Evolutionary conservation across 1,140 invertebrate species (phyloP).

Genomic region (fruit fly (Drosophila melanogaster)): DNA sequence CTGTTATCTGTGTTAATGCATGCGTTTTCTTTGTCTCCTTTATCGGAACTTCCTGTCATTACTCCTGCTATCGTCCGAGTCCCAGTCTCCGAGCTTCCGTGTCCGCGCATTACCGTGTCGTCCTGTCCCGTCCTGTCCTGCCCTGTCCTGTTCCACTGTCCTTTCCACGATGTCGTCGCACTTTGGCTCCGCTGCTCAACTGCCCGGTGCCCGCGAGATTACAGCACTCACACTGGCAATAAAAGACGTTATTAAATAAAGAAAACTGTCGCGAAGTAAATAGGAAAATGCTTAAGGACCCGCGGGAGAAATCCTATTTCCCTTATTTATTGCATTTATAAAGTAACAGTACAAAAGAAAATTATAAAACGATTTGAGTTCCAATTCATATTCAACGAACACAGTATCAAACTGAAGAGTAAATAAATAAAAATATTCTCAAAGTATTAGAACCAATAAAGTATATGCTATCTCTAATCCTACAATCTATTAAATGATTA

Average conservation of each 20-base stretch:
- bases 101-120: slow-evolving; percentile 61
- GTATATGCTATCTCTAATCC: too few relatives aligned
- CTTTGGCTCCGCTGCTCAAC: slow-evolving; percentile 18
- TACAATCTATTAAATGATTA: too few relatives aligned
- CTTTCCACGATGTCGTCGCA: slow-evolving; percentile 20
- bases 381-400: too few relatives aligned
- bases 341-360: too few relatives aligned
- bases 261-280: neutral
- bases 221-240: slow-evolving; percentile 30
- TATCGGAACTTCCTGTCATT: slow-evolving; percentile 76
- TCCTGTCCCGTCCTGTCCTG: slow-evolving; percentile 6
- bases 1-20: slow-evolving; percentile 73
- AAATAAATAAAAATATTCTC: too few relatives aligned
- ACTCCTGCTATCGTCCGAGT: slow-evolving; percentile 65
- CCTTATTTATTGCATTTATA: too few relatives aligned
- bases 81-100: slow-evolving; percentile 45
- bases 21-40: slow-evolving; percentile 71
- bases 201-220: slow-evolving; percentile 49
- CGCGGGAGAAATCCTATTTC: neutral
- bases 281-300: neutral
- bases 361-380: too few relatives aligned
- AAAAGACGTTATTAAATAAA: neutral
- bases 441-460: too few relatives aligned
- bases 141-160: slow-evolving; percentile 8
- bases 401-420: too few relatives aligned